Conservation (phyloP, 2,797 vertebrate genomes). For the Bradypodion pumilum region DNA sequence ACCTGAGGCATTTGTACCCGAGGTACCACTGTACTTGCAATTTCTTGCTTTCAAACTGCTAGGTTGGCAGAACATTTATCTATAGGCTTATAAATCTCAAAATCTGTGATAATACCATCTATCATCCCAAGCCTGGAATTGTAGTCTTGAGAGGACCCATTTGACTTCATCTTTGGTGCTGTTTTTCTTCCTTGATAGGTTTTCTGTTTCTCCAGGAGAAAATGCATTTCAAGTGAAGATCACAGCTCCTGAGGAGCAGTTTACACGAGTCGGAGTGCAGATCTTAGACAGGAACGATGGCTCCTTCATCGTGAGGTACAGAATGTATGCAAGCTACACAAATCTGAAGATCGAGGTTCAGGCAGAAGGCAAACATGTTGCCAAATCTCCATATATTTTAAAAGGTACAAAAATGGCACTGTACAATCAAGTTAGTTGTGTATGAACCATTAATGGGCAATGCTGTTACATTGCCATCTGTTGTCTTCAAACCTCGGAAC, state of each 20-base stretch:
- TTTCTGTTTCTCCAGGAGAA: slow-evolving; percentile 88
- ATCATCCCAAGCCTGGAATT: slow-evolving; percentile 1
- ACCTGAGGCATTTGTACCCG: no score
- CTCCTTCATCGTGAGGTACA: slow-evolving; percentile 93
- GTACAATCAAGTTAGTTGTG: not conserved
- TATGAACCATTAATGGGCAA: not conserved
- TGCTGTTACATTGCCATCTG: not conserved
- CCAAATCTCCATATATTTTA: slow-evolving; percentile 89
- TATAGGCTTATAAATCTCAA: not conserved
- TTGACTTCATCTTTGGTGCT: slow-evolving; percentile 25
- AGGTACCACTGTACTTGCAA: no score
- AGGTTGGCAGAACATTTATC: no score
- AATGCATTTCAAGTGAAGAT: slow-evolving; percentile 91
- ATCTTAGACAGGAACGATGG: slow-evolving; percentile 93
- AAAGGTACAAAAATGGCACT: slow-evolving; percentile 79
- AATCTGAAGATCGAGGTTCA: slow-evolving; percentile 86
- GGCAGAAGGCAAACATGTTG: slow-evolving; percentile 79
- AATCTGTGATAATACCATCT: not conserved
- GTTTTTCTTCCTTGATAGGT: slow-evolving; percentile 73
- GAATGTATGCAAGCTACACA: slow-evolving; percentile 94
- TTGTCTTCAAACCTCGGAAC: no score
- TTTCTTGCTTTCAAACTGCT: no score
- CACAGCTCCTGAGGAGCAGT: slow-evolving; percentile 84
- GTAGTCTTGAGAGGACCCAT: not conserved
- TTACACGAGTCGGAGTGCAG: slow-evolving; percentile 92